Base-by-base conservation (phyloP, 1,140 invertebrate genomes). In the Formica exsecta region DNA sequence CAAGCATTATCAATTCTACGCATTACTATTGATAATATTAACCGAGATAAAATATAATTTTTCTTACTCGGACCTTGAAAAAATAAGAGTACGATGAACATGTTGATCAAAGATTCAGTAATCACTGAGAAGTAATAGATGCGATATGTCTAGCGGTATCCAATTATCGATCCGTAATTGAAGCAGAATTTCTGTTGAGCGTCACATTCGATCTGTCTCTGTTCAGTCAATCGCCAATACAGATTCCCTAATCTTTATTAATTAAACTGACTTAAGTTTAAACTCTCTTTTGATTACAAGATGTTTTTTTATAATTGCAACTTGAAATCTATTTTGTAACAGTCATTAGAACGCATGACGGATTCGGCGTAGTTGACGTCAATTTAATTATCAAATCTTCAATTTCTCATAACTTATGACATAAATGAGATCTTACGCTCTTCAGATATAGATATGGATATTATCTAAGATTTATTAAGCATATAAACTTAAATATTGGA, bases 111-210 rank as follows among this genome's bases (percentile, higher is more conserved):
- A 87, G 89, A 89, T 91, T 89, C 86, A 87, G 87, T 91, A 90
- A 92, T 93, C 88, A 91, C 19, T 48, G 68, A 32, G 75, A 89
- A 86, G 85, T 76, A 65, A 54, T 75, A 90, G 86, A 87, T 84
- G 88, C 91, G 92, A 93, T 93, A 93, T 91, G 92, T 92, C 91
- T 92, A 91, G 86, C 89, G 87, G 93, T 90, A 90, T 94, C 91
- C 92, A 94, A 94, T 95, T 95, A 94, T 92, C 81, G 85, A 93
- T 94, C 91, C 89, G 89, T 92, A 93, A 93, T 94, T 92, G 91
- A 92, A 89, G 88, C 88, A 91, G 91, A 92, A 93, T 92, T 93
- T 93, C 90, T 93, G 92, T 92, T 91, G 92, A 94, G 91, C 91
- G 87, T 71, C n/a, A 66, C 22, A 65, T 90, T 76, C 89, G 51